Base-by-base conservation (phyloP, 2,888 invertebrate genomes). In the Podabrus alpinus region DNA sequence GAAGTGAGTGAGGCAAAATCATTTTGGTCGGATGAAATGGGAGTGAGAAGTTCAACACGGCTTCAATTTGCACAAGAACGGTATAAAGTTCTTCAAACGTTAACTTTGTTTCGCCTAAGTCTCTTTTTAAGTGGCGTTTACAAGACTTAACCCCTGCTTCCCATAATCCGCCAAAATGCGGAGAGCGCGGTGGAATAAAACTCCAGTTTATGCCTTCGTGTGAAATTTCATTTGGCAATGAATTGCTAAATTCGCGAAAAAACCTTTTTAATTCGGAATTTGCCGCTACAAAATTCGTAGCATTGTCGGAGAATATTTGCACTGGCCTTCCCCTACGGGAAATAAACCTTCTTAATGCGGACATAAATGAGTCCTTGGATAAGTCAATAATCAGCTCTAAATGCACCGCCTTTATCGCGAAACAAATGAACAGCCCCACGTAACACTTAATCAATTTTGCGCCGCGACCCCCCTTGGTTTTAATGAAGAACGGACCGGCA, bases 201-300 rank as follows among this genome's bases (percentile, higher is more conserved):
- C 59, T 13, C 59, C 59, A 59, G 3, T 59, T 59, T 59, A 59
- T 59, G 3, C 3, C 3, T 3, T 15, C 3, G 3, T 10, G 13
- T 2, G 15, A 7, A 13, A 59, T n/a, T n/a, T 59, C 13, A n/a
- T n/a, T n/a, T n/a, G n/a, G n/a, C n/a, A n/a, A n/a, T n/a, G n/a
- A n/a, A n/a, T n/a, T n/a, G n/a, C n/a, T n/a, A 59, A 59, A n/a
- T 59, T 59, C 59, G 10, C n/a, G 13, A n/a, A n/a, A 15, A 59
- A 59, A n/a, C 9, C n/a, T 15, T 15, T 7, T 59, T 59, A 59
- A 7, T 5, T 21, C 13, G 10, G 11, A 24, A 13, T 16, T 16
- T 68, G 68, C 59, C 13, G 15, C 68, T 9, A 29, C 66, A 66
- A 71, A 71, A 71, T 71, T 71, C 7, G 66, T 71, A 9, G 71